Evolutionary conservation across 2,113 vertebrate species (phyloP).

Genomic region (Cheirogaleus medius): DNA sequence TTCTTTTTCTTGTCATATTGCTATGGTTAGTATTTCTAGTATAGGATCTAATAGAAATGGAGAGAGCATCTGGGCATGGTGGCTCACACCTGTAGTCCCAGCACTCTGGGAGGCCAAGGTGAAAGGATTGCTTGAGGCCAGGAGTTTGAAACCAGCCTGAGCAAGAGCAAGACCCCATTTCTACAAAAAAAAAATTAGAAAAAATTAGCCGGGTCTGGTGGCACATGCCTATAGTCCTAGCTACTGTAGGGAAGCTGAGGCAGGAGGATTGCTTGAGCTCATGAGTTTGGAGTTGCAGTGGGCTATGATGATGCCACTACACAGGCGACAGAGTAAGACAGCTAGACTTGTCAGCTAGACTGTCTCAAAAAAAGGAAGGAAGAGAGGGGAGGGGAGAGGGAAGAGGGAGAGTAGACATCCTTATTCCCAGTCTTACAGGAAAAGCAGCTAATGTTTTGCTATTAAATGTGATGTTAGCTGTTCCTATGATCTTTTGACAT

Average conservation of each 20-base stretch:
- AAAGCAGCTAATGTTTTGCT: background rate
- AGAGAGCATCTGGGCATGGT: background rate
- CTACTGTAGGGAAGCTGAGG: too few relatives aligned
- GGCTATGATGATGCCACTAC: background rate
- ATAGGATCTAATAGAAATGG: background rate
- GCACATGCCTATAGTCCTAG: too few relatives aligned
- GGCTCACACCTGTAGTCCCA: background rate
- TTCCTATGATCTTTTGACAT: background rate
- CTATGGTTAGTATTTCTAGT: background rate
- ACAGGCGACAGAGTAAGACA: background rate
- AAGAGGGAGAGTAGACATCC: background rate
- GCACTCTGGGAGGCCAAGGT: too few relatives aligned
- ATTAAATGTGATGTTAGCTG: background rate
- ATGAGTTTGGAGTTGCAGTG: too few relatives aligned
- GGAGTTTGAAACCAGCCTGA: too few relatives aligned
- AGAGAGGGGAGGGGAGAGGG: too few relatives aligned
- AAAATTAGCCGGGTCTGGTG: too few relatives aligned
- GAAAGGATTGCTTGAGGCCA: too few relatives aligned
- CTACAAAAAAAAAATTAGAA: too few relatives aligned
- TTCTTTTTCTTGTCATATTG: conserved; percentile 30
- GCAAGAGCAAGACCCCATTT: too few relatives aligned
- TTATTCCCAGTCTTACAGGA: background rate
- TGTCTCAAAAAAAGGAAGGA: background rate
- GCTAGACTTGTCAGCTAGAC: background rate
- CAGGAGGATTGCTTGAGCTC: too few relatives aligned